Evolutionary conservation across 2,888 invertebrate species (phyloP), one percentile per base, ranked within the genome.

Genomic region (Myathropa florea): DNA sequence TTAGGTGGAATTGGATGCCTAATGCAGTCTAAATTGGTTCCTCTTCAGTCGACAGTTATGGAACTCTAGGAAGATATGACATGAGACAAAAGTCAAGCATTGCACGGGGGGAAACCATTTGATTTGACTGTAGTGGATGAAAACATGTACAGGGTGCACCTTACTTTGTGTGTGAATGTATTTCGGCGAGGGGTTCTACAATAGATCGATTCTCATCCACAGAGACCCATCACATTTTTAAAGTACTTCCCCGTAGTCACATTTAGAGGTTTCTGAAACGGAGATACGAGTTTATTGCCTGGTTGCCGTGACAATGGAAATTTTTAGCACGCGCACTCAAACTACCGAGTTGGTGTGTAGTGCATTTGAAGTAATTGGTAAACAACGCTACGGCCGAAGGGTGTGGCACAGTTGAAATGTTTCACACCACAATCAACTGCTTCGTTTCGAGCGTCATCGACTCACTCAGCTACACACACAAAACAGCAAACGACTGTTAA

Each of bases 321-420:
- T 46, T 46, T 39, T 39, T 39, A 46, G 46, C 18, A 46, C n/a
- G 18, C n/a, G 46, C 18, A 46, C 46, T 46, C 7, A 18, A 46
- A 18, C 18, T 46, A 7, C 7, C 7, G 18, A 46, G 18, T 18
- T 33, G 12, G 3, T 12, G 3, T 12, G 33, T 12, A 18, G 18
- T 18, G 46, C 46, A 46, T 7, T 18, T 18, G 46, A 46, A 18
- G 18, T 7, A 18, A 18, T 46, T 46, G 3, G 18, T 18, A 46
- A 46, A 36, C 7, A 63, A 21, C 18, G 26, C 2, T n/a, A 18
- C 21, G n/a, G n/a, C 10, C 53, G 18, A 53, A 67, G 24, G 65
- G 65, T 67, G 65, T 53, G 65, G 65, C 21, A 28, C 23, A 64
- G 14, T 9, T 24, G 14, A 63, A 64, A 64, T 24, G 46, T 65